These are phyloP conservation scores for Plectrocnemia conspersa DNA, from an alignment of 1,140 invertebrate species.

Conservation along the genomic window DNA sequence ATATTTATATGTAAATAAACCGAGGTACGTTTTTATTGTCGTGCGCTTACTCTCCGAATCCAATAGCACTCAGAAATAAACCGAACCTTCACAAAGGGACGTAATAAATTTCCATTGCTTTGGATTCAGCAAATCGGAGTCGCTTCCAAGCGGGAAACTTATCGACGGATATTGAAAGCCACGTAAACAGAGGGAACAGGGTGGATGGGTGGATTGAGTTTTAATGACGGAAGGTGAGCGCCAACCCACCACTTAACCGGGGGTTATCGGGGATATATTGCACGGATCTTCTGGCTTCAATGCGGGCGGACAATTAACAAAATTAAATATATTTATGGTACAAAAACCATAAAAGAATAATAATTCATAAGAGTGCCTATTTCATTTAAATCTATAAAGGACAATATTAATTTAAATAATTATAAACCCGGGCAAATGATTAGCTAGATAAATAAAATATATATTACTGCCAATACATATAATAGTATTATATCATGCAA, in stretches of 20 bases:
- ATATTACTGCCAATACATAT: too few relatives aligned
- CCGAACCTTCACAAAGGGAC: constrained; percentile 3
- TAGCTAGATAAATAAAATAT: too few relatives aligned
- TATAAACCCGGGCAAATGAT: too few relatives aligned
- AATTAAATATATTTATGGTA: too few relatives aligned
- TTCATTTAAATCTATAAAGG: too few relatives aligned
- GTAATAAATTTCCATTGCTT: constrained; percentile 19
- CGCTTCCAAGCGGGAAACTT: constrained; percentile 21
- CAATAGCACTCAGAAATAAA: constrained; percentile 1
- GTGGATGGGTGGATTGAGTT: constrained; percentile 11
- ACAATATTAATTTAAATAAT: too few relatives aligned
- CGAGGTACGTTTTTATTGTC: constrained; percentile 1
- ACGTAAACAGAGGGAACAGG: constrained; percentile 23
- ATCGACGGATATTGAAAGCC: constrained; percentile 28
- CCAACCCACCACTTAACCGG: constrained; percentile 3
- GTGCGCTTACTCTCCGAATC: neutral
- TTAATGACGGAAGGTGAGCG: constrained; percentile 21
- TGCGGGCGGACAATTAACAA: too few relatives aligned
- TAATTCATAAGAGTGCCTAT: too few relatives aligned
- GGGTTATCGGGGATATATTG: too few relatives aligned
- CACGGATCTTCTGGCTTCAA: too few relatives aligned
- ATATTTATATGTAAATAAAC: neutral
- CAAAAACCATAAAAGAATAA: too few relatives aligned
- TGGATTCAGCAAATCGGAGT: constrained; percentile 5
- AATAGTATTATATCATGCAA: too few relatives aligned